Evolutionary conservation across 2,797 vertebrate genomes (phyloP), one percentile per base, ranked within the genome.

Genomic region (Etheostoma nigrum): DNA sequence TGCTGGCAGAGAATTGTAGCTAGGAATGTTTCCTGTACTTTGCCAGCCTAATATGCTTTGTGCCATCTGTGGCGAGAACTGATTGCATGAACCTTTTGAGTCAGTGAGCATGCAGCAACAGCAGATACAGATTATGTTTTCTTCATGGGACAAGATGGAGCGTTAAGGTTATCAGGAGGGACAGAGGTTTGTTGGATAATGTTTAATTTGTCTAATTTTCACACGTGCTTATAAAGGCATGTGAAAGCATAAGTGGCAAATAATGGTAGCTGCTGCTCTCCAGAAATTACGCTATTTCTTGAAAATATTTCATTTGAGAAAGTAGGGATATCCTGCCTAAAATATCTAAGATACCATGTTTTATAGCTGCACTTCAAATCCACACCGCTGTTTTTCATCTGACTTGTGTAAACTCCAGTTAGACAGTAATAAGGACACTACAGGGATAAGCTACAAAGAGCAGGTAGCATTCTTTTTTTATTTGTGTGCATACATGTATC

Each of bases 361-460:
- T 53, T 21, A 12, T 13, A 27, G 72, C 30, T 77, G 53, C 45
- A 67, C 10, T 79, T 52, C n/a, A 59, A 21, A 47, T 9, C 18
- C 23, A 13, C 61, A 72, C 47, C 11, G 67, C 62, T 78, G 76
- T 58, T 69, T 53, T 65, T 71, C 48, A 19, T 66, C 64, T 78
- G 66, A 83, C 44, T 25, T 67, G 63, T 54, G 59, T 70, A 55
- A 40, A 74, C 84, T 80, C 69, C 49, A 23, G 57, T 64, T 75
- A 72, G 58, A 78, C 74, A 59, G 68, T 74, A 81, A 76, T 76
- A 85, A 84, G 52, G 53, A 62, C 60, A 67, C 76, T 23, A 68
- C 42, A 18, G 54, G 72, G 25, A 44, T 57, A 19, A n/a, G 33
- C 61, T 44, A 14, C 58, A 73, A 64, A 60, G 10, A 47, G 48